A percentile compares a stretch with the other conserved stretches of the same genome.
Conservation (phyloP, 2,888 invertebrate genomes). For the Callyntrura sp. region DNA sequence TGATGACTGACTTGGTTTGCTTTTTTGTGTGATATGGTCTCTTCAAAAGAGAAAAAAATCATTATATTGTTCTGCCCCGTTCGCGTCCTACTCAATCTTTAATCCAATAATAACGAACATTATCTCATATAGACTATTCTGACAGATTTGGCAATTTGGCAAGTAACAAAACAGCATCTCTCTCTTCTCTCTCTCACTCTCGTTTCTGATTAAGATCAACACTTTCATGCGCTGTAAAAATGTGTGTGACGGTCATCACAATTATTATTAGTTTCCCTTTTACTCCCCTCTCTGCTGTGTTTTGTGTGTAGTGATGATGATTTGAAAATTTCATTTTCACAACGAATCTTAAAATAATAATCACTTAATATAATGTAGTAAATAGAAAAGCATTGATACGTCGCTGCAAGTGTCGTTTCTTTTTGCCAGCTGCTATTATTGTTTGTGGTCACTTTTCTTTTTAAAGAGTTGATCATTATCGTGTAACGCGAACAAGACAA, state of each 20-base stretch:
- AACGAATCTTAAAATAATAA: slow-evolving; percentile 16
- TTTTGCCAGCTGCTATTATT: not conserved
- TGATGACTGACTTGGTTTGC: not conserved
- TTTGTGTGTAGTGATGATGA: not conserved
- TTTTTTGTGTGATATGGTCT: not conserved
- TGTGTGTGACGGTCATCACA: slow-evolving; percentile 45
- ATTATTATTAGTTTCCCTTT: not conserved
- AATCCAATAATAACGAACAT: slow-evolving; percentile 20
- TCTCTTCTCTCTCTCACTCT: not conserved
- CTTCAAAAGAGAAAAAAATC: slow-evolving; percentile 6
- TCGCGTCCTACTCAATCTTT: slow-evolving; percentile 32
- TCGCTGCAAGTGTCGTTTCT: slow-evolving; percentile 1
- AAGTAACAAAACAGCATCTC: not conserved
- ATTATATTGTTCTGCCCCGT: not conserved
- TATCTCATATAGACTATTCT: not conserved
- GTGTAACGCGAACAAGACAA: slow-evolving; percentile 9
- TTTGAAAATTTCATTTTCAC: slow-evolving; percentile 22
- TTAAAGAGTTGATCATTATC: slow-evolving; percentile 33
- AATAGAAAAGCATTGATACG: slow-evolving; percentile 28
- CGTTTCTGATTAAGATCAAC: slow-evolving; percentile 35
- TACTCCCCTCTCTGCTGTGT: not conserved
- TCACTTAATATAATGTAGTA: slow-evolving; percentile 16
- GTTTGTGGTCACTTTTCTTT: slow-evolving; percentile 32
- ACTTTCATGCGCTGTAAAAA: slow-evolving; percentile 32
- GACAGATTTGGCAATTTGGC: slow-evolving; percentile 27